Conservation (phyloP, 2,113 vertebrate species). For the Pandion haliaetus region DNA sequence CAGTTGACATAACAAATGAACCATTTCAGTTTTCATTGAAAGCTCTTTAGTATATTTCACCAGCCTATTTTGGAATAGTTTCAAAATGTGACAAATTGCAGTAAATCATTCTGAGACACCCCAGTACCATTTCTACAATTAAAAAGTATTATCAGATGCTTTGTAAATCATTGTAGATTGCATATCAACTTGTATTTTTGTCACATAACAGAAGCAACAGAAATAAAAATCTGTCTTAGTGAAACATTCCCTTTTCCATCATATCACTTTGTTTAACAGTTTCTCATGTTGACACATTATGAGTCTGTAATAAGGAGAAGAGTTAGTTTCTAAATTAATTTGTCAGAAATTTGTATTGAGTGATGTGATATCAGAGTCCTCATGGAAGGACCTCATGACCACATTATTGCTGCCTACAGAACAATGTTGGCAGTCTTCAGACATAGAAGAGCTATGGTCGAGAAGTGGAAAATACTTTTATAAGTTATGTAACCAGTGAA, state of each 20-base stretch:
- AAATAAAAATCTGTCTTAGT: conserved; percentile 37
- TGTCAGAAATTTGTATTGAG: neutral
- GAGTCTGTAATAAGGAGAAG: neutral
- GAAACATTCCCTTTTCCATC: conserved; percentile 14
- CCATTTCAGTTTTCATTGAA: conserved; percentile 69
- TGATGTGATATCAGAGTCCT: neutral
- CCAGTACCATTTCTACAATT: conserved; percentile 1
- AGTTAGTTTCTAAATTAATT: neutral
- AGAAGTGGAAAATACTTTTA: neutral
- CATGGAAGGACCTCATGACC: neutral
- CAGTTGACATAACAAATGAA: conserved; percentile 76
- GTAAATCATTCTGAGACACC: conserved; percentile 50
- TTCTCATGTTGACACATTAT: neutral
- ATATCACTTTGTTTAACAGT: conserved; percentile 2
- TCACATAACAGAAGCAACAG: conserved; percentile 32
- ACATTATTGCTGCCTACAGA: neutral
- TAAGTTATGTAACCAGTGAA: neutral
- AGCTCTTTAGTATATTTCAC: conserved; percentile 72
- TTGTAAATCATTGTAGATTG: conserved; percentile 43
- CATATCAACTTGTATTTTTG: conserved; percentile 26
- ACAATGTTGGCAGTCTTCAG: neutral
- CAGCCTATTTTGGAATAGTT: conserved; percentile 65
- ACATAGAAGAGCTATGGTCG: neutral
- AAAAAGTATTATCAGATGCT: conserved; percentile 14
- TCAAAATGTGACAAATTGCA: conserved; percentile 70